Base-by-base conservation (phyloP, 2,888 invertebrate species). In the Dicycla oo region DNA sequence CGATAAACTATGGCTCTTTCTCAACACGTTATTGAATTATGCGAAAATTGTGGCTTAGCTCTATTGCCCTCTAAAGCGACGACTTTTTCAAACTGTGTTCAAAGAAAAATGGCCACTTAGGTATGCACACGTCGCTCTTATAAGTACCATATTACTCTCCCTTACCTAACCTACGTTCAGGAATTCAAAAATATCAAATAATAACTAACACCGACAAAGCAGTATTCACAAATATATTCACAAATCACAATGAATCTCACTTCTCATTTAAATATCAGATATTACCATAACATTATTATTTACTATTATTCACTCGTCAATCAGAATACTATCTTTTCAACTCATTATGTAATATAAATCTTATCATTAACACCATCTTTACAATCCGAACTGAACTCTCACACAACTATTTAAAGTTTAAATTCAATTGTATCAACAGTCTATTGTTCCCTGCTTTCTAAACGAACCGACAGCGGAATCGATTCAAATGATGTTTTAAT, bases 401-500 rank as follows among this genome's bases (percentile, higher is more conserved):
- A 47, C 4, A 6, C 11, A 1, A 4, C 8, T 10, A 1, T 2
- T 2, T 65, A 67, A 57, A 43, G 57, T 66, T 77, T 10, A 57
- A 69, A 63, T 43, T 79, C 1, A 23, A 69, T 40, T 78, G 64
- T 20, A 38, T 2, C 10, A n/a, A 30, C n/a, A 20, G 10, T 64
- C 61, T 65, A 77, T 81, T 86, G 78, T 82, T 78, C 49, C 63
- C 56, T 83, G 75, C 85, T 85, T 85, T 86, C 85, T 86, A 86
- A 85, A 75, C 62, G 69, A 53, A 69, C 72, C 63, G 78, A 77
- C 80, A 79, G 45, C 68, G 69, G 80, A 76, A 80, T 84, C 78
- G 76, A 82, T 84, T 80, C 69, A 84, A n/a, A 83, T 75, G 71
- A 83, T 81, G 77, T 79, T 64, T 85, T 86, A 83, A 86, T 84